Evolutionary conservation across 2,797 vertebrate genomes (phyloP), one percentile per base, ranked within the genome.

Genomic region (Tachyglossus aculeatus): DNA sequence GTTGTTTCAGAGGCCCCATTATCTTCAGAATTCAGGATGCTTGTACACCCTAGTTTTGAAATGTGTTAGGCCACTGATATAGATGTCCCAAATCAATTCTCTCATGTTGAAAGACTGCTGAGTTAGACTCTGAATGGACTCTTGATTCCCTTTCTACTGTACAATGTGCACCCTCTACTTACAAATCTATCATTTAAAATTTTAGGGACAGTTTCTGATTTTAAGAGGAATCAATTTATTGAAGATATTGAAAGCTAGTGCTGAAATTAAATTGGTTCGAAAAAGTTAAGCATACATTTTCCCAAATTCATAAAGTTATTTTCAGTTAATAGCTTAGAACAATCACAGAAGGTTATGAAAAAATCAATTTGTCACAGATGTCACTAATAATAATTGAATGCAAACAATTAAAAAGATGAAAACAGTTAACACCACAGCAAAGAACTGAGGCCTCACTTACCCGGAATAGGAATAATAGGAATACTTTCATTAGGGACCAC

Each of bases 401-500:
- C 25, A 22, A 12, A 15, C 7, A 44, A 3, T 16, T 48, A 45
- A 13, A 27, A 19, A n/a, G n/a, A n/a, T n/a, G n/a, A n/a, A 58
- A 61, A 58, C 16, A 43, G 36, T 57, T 13, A 69, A 39, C 6
- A 81, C 31, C 24, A 27, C 7, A 71, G 85, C 48, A 48, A 63
- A 10, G 45, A 40, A 14, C 60, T 9, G 5, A 45, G 57, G 55
- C 32, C 41, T 12, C 13, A 81, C 92, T 94, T 92, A 99, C 98
- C 98, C 89, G 96, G 95, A 89, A 99, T 97, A 39, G 96, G 96
- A 82, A 99, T 97, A 88, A 98, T 92, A 60, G 97, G 96, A 77
- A 98, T 96, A 87, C 93, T 98, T 83, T 99, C 97, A 93, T 98
- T 98, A 91, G 95, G 95, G 87, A 98, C 96, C 88, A 99, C 98